Base-by-base conservation (phyloP, 1,140 invertebrate species). In the Drosophila santomea region DNA sequence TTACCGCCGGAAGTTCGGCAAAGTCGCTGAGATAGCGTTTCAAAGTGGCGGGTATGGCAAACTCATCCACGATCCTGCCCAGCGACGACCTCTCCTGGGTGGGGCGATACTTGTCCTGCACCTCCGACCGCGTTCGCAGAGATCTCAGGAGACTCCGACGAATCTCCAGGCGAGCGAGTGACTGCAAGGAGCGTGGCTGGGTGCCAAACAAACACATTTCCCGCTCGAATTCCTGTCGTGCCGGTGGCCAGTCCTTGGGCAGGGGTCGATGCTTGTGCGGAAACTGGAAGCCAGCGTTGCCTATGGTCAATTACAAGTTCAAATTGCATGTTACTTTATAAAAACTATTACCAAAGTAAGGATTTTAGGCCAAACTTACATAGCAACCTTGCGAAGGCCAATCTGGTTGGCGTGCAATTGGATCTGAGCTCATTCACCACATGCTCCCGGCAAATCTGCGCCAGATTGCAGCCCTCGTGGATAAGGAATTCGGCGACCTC, bases 401-500 rank as follows among this genome's bases (percentile, higher is more conserved):
- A 32, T 6, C 63, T 52, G 12, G 59, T 60, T 2, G 51, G 17
- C 10, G 41, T 54, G 44, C 56, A 62, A 8, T 52, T 61, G 4
- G 66, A 47, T 12, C 86, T 45, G 41, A 91, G 67, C 28, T 81
- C 69, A 35, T 77, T 80, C 2, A 88, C 57, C 2, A 78, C 75
- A 75, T 86, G 75, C 2, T 88, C 73, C 0, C 38, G 50, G n/a
- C 73, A 77, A 23, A 92, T 76, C 50, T 89, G 90, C 7, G 90
- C 91, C 4, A 93, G 78, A 74, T 94, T 91, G 52, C 93, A 92
- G 47, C 94, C 94, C 55, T 94, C 91, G 2, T 92, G 86, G 10
- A 94, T 86, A 5, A 94, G 81, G 25, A 93, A 67, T 36, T 92
- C 91, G 0, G 93, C 93, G 35, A 93, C 79, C 15, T 91, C 78